These are phyloP conservation scores for Catagonus wagneri DNA, from an alignment of 2,113 vertebrate genomes.

Conservation along the genomic window DNA sequence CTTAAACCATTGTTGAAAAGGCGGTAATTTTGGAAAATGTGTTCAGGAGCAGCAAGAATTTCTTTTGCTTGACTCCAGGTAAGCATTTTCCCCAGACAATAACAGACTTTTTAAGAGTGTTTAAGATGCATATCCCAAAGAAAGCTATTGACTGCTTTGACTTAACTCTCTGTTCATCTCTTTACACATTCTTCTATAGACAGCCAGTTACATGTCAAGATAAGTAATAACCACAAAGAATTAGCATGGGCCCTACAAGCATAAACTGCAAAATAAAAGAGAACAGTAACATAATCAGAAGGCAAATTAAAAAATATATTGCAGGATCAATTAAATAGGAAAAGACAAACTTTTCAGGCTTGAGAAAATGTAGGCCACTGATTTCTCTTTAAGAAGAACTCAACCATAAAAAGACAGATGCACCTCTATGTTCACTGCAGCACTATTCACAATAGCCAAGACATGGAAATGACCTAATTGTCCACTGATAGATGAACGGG, in stretches of 20 bases:
- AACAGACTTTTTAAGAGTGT: not conserved
- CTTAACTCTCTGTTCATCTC: not conserved
- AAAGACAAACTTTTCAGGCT: not conserved
- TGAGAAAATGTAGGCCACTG: not conserved
- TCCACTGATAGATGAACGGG: too few relatives aligned
- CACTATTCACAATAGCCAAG: too few relatives aligned
- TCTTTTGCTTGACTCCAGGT: not conserved
- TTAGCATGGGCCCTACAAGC: not conserved
- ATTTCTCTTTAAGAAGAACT: constrained; percentile 20
- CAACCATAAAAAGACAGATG: not conserved
- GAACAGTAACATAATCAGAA: not conserved
- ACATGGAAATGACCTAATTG: too few relatives aligned
- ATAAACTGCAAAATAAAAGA: not conserved
- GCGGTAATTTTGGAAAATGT: not conserved
- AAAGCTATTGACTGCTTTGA: not conserved
- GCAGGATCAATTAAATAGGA: not conserved
- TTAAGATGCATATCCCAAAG: not conserved
- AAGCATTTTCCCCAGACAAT: not conserved
- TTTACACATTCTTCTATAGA: not conserved
- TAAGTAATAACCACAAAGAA: not conserved
- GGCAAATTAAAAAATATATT: not conserved
- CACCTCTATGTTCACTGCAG: too few relatives aligned
- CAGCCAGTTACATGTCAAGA: not conserved
- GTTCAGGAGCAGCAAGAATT: not conserved
- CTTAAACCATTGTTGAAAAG: constrained; percentile 35